Percentiles rank a stretch among this genome's conserved stretches.
Evolutionary conservation across 2,797 vertebrate species (phyloP).

Genomic region (Chiloscyllium punctatum): DNA sequence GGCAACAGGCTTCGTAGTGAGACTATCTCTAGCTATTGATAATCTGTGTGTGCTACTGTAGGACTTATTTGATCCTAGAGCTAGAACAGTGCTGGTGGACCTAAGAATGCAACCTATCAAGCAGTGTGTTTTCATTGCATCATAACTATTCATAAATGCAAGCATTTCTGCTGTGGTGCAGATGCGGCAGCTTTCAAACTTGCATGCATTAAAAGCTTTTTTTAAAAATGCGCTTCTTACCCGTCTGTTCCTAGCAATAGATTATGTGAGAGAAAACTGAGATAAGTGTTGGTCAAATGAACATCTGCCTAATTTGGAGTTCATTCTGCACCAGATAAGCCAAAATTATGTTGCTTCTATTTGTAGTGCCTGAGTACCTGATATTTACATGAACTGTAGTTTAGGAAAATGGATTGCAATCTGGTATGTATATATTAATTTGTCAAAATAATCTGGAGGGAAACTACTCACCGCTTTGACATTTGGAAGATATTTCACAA

Average conservation of each 20-base stretch:
- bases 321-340: not conserved
- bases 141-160: not conserved
- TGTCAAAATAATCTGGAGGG: not conserved
- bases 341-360: not conserved
- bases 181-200: not conserved
- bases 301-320: not conserved
- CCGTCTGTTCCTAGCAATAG: not conserved
- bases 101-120: conserved; percentile 7
- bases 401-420: conserved; percentile 23
- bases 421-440: conserved; percentile 6
- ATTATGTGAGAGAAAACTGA: not conserved
- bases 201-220: conserved; percentile 29
- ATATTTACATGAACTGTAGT: conserved; percentile 31
- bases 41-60: not conserved
- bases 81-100: conserved; percentile 6
- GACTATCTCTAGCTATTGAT: conserved; percentile 2
- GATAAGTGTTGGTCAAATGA: not conserved
- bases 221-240: conserved; percentile 3
- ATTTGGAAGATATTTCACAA: conserved; percentile 24
- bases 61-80: not conserved
- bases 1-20: conserved; percentile 2
- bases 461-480: not conserved
- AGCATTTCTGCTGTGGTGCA: conserved; percentile 13
- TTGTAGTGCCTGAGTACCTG: not conserved
- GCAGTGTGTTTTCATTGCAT: conserved; percentile 1